Base-by-base conservation (phyloP, 2,113 vertebrate species). In the Ctenomys sociabilis region DNA sequence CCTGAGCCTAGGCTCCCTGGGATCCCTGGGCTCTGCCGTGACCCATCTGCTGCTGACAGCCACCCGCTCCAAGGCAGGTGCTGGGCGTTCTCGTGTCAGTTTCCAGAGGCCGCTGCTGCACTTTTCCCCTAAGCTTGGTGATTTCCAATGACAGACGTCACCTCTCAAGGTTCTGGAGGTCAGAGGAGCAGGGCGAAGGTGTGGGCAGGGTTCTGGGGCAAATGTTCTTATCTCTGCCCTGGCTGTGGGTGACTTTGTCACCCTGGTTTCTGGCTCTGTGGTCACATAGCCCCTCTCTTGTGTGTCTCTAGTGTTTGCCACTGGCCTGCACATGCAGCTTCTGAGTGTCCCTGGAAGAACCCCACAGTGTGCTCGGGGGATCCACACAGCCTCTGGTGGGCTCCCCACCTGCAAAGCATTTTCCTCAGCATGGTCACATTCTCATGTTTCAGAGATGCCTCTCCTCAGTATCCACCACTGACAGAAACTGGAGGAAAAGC, bases 401-500 rank as follows among this genome's bases (percentile, higher is more conserved):
- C 57, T 57, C 59, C n/a, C 43, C 54, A 7, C 49, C n/a, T 75
- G 85, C 2, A 28, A 82, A 80, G 7, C 59, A 17, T 57, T 35
- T 49, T 35, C 45, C 21, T 32, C 21, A 32, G 26, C 12, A 35
- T 40, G 87, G 35, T 40, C 32, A 1, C 28, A 7, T 10, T 40
- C 21, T 16, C n/a, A 45, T 45, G 21, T 26, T 10, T 61, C 37
- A 32, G 37, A 87, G 59, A 45, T 16, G 14, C 16, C 64, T 35
- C 64, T 68, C 35, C 32, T 16, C 64, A 5, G 14, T 9, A 28
- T 1, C 10, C 24, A 1, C n/a, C 10, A 0, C 32, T 8, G 40
- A 54, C 0, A 5, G 84, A 54, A 35, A 21, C 0, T 0, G 64
- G 63, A 32, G 86, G 40, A 35, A 40, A 43, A 21, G 1, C 0